These are phyloP conservation scores for Aldrovandia affinis DNA, from an alignment of 2,797 vertebrate genomes.

Conservation along the genomic window DNA sequence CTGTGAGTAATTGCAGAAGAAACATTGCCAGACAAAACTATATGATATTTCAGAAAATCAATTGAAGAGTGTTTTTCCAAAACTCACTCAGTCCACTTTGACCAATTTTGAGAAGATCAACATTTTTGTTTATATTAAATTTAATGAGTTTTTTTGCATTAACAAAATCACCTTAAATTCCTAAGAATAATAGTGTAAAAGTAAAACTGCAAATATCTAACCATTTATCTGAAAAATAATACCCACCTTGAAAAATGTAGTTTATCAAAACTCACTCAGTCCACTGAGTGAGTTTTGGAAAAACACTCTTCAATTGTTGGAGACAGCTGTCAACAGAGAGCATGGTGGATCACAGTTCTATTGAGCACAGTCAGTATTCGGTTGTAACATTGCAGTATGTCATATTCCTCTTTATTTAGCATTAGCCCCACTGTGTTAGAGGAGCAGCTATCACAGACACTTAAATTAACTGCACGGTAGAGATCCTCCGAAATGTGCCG, in stretches of 20 bases:
- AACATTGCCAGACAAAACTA: background rate
- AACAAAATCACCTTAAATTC: background rate
- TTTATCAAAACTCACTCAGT: no score
- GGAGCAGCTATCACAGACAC: constrained; percentile 12
- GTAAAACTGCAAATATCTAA: no score
- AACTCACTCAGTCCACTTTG: no score
- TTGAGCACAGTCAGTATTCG: background rate
- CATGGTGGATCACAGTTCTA: background rate
- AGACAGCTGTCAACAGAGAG: background rate
- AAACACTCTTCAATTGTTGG: no score
- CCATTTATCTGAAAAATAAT: no score
- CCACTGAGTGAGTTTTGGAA: no score
- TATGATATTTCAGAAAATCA: no score
- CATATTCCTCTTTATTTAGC: constrained; percentile 8
- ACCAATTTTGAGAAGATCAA: no score
- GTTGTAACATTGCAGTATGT: background rate
- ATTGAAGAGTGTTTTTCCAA: no score
- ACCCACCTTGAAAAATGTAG: no score
- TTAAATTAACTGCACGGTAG: constrained; percentile 31
- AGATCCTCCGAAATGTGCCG: constrained; percentile 12
- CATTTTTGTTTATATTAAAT: no score
- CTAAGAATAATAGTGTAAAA: no score
- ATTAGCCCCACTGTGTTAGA: constrained; percentile 19
- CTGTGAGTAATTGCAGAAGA: background rate
- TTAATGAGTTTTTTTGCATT: background rate